A percentile compares a stretch with the other conserved stretches of the same genome.
Evolutionary conservation across 2,888 invertebrate genomes (phyloP).

Genomic region (Microctonus hyperodae): DNA sequence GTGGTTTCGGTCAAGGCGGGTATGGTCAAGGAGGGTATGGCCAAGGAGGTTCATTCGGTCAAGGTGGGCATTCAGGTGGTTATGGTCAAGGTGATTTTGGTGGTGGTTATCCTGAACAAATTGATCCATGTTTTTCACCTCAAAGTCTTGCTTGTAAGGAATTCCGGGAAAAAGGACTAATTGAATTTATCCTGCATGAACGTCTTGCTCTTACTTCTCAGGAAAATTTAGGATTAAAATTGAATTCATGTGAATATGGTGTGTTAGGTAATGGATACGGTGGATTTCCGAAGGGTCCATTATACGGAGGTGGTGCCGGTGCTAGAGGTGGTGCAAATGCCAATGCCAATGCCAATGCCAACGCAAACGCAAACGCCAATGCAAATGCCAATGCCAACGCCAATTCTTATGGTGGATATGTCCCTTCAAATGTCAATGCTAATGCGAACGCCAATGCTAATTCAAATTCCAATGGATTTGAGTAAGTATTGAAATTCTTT

Average conservation of each 20-base stretch:
- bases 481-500: constrained; percentile 33
- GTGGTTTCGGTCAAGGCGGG: neutral
- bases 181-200: neutral
- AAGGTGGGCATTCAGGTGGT: constrained; percentile 13
- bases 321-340: constrained; percentile 5
- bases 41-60: neutral
- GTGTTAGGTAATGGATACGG: neutral
- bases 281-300: neutral
- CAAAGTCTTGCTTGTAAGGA: constrained; percentile 8
- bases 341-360: neutral
- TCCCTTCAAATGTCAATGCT: constrained; percentile 11
- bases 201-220: neutral
- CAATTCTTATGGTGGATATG: neutral
- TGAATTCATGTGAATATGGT: neutral
- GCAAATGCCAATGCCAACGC: constrained; percentile 24
- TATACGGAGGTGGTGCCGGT: constrained; percentile 10
- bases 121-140: constrained; percentile 22
- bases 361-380: neutral
- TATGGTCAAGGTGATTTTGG: constrained; percentile 28
- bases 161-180: neutral
- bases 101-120: constrained; percentile 4
- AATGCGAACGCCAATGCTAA: constrained; percentile 38
- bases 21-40: constrained; percentile 13
- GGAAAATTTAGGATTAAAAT: neutral
- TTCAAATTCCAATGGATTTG: constrained; percentile 25